Conservation (phyloP, 2,797 vertebrate species). For the Sebastes hubbsi region DNA sequence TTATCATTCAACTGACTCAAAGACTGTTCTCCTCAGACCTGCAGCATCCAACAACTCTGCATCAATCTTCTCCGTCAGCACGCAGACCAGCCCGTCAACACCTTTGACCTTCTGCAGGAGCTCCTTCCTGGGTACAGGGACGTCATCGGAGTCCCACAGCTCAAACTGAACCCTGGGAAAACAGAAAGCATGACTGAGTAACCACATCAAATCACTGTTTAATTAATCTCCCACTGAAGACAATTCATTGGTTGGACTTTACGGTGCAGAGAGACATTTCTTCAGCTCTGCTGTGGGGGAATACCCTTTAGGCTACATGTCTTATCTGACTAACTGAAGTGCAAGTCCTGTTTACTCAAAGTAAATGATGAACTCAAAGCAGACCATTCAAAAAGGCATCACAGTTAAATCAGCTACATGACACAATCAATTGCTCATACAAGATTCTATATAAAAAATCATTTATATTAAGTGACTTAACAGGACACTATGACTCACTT, state of each 20-base stretch:
- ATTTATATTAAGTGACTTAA: neutral
- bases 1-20: neutral
- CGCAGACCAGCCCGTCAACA: slow-evolving; percentile 78
- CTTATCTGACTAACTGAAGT: slow-evolving; percentile 39
- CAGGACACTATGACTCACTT: slow-evolving; percentile 74
- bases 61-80: slow-evolving; percentile 85
- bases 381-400: neutral
- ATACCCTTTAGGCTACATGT: slow-evolving; percentile 5
- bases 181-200: neutral
- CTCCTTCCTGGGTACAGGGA: slow-evolving; percentile 77
- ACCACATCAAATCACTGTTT: neutral
- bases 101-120: slow-evolving; percentile 81
- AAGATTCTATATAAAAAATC: neutral
- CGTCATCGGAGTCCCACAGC: slow-evolving; percentile 81
- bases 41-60: slow-evolving; percentile 80
- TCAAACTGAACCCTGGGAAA: slow-evolving; percentile 81
- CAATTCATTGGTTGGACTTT: neutral
- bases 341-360: slow-evolving; percentile 58
- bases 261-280: neutral
- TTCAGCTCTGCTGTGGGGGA: neutral
- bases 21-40: slow-evolving; percentile 64
- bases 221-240: neutral
- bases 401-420: neutral
- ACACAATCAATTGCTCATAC: neutral
- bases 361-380: slow-evolving; percentile 64